Base-by-base conservation (phyloP, 2,888 invertebrate genomes). In the Lepidochrysops patricia region DNA sequence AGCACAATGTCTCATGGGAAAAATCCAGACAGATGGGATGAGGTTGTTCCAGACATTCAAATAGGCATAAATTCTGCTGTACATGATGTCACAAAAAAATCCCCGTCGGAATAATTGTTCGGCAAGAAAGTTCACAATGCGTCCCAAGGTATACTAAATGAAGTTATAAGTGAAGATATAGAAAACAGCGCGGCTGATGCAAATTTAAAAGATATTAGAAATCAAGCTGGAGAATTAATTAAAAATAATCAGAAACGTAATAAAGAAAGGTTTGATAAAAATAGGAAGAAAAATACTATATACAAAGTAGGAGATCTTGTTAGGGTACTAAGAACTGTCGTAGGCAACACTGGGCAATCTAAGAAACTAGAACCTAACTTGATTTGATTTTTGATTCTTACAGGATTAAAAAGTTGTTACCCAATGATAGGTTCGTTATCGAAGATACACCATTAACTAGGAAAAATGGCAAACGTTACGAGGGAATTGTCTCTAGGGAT, bases 291-390 rank as follows among this genome's bases (percentile, higher is more conserved):
- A 23, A 56, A 35, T 49, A 59, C 23, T 43, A 19, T 25, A n/a
- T 63, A 62, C 48, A 12, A 15, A 57, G n/a, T n/a, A n/a, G 63
- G 66, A 12, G 64, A 66, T 49, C 35, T 67, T 26, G 61, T 66
- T 4, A 35, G 9, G 23, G 62, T 65, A 5, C 61, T 60, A 58
- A 52, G 61, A 64, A 25, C 56, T 57, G 3, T 60, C 58, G 19
- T 32, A 56, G 27, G 23, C 4, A 56, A 27, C 29, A 59, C 64
- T 25, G 67, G 62, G 9, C 50, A 66, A 26, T 63, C 62, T 12
- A 59, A 64, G 57, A 66, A 66, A 59, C 34, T 67, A 15, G 58
- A 63, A 1, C 48, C 54, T 2, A 65, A 65, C n/a, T n/a, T n/a
- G n/a, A n/a, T n/a, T n/a, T n/a, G n/a, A n/a, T n/a, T n/a, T n/a